phyloP scores from a whole-genome alignment of 2,888 invertebrate genomes.

The Lasioglossum pauxillum region DNA sequence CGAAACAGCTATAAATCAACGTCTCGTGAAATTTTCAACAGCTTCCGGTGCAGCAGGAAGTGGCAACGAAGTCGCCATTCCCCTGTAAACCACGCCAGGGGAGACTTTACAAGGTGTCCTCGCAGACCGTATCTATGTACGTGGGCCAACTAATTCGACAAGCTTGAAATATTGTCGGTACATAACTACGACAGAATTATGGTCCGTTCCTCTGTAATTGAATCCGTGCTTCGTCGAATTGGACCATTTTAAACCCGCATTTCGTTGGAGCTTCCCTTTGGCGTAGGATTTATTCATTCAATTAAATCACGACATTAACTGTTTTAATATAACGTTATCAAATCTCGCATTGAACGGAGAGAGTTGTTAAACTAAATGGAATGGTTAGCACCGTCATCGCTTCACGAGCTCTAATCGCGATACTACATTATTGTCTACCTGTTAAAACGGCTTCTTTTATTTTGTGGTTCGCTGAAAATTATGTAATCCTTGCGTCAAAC shows the following conservation, averaged over 20 bases:
- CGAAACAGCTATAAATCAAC: constrained; percentile 22
- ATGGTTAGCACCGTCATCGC: background rate
- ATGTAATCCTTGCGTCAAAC: background rate
- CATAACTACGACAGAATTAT: constrained; percentile 22
- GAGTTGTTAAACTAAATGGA: background rate
- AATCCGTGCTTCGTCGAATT: constrained; percentile 26
- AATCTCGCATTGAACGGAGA: background rate
- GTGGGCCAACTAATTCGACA: constrained; percentile 43
- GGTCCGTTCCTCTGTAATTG: constrained; percentile 42
- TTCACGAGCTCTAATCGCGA: background rate
- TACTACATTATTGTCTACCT: background rate
- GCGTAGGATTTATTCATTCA: background rate
- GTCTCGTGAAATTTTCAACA: constrained; percentile 27
- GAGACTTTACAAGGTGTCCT: constrained; percentile 16
- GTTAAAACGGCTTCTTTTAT: background rate
- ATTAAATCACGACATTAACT: background rate
- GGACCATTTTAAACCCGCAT: background rate
- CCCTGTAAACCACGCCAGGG: background rate
- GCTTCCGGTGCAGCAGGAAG: background rate
- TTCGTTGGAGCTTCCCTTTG: background rate
- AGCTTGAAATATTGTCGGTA: constrained; percentile 43
- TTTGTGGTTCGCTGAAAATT: background rate
- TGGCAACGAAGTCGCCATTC: background rate
- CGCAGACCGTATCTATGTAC: background rate
- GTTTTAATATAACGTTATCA: background rate